These are phyloP conservation scores for Ctenopoma multispine DNA, from an alignment of 2,797 vertebrate species.

Conservation along the genomic window DNA sequence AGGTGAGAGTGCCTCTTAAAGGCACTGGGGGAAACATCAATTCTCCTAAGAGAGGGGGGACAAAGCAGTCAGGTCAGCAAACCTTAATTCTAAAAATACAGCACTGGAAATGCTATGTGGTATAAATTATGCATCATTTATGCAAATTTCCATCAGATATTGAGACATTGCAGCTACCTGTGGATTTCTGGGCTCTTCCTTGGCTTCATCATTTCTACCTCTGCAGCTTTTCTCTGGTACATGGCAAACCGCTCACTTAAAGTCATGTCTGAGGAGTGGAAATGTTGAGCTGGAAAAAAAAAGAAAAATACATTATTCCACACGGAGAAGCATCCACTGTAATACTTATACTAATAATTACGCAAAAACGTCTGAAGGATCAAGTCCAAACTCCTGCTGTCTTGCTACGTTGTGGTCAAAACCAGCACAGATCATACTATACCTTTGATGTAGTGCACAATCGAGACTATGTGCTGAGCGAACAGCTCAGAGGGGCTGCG, in stretches of 20 bases:
- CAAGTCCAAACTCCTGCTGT: neutral
- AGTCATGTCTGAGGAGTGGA: slow-evolving; percentile 93
- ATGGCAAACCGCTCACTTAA: slow-evolving; percentile 98
- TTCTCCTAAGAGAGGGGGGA: slow-evolving; percentile 88
- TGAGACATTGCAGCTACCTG: slow-evolving; percentile 82
- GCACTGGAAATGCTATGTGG: neutral
- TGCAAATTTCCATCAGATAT: neutral
- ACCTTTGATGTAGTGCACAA: slow-evolving; percentile 99
- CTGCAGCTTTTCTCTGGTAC: slow-evolving; percentile 97
- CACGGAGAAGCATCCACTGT: neutral
- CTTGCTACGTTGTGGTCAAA: neutral
- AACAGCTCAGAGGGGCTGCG: slow-evolving; percentile 95
- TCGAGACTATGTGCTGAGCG: slow-evolving; percentile 97
- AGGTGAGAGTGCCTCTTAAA: slow-evolving; percentile 98
- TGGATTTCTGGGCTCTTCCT: slow-evolving; percentile 99
- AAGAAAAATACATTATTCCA: slow-evolving; percentile 4
- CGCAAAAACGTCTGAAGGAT: neutral
- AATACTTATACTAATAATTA: neutral
- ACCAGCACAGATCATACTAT: slow-evolving; percentile 42
- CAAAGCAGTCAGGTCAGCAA: slow-evolving; percentile 1
- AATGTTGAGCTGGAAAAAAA: slow-evolving; percentile 93
- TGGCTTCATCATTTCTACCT: slow-evolving; percentile 94
- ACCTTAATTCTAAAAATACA: neutral
- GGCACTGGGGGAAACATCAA: slow-evolving; percentile 99
- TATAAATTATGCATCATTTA: neutral